Conservation (phyloP, 1,140 invertebrate genomes). For the Drosophila teissieri region DNA sequence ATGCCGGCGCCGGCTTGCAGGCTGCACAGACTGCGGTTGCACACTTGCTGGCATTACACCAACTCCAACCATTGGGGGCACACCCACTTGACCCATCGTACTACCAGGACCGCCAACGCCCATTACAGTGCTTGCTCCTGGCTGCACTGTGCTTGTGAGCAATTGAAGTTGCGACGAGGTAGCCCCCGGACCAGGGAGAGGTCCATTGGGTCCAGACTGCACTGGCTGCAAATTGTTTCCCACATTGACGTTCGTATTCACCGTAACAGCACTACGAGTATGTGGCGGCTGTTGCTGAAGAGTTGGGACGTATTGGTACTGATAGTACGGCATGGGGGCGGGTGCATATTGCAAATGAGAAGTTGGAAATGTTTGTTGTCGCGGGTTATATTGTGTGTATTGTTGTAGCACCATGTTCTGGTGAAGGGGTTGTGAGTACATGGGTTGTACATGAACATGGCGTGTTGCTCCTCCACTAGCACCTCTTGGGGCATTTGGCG, state of each 20-base stretch:
- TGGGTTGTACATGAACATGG: slow-evolving; percentile 66
- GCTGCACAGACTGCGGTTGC: slow-evolving; percentile 47
- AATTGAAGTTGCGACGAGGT: slow-evolving; percentile 61
- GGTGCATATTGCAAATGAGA: slow-evolving; percentile 70
- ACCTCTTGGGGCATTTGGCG: slow-evolving; percentile 57
- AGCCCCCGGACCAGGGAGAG: slow-evolving; percentile 60
- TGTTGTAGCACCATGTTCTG: slow-evolving; percentile 62
- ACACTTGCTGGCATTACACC: slow-evolving; percentile 59
- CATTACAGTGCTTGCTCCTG: slow-evolving; percentile 58
- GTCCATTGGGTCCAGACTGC: slow-evolving; percentile 67
- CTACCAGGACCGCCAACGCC: slow-evolving; percentile 50
- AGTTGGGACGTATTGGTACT: slow-evolving; percentile 63
- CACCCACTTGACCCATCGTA: slow-evolving; percentile 63
- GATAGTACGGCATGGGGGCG: slow-evolving; percentile 57
- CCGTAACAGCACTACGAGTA: slow-evolving; percentile 57
- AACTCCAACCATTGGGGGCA: slow-evolving; percentile 64
- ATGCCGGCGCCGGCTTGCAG: slow-evolving; percentile 59
- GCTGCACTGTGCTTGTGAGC: slow-evolving; percentile 61
- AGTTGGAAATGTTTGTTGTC: slow-evolving; percentile 63
- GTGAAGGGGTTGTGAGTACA: slow-evolving; percentile 62
- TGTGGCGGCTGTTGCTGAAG: slow-evolving; percentile 67
- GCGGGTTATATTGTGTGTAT: slow-evolving; percentile 62
- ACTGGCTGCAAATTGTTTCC: slow-evolving; percentile 60
- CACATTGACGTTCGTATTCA: slow-evolving; percentile 67
- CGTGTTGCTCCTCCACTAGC: slow-evolving; percentile 40